Evolutionary conservation across 2,113 vertebrate species (phyloP).

Genomic region (Marcusenius ussheri): DNA sequence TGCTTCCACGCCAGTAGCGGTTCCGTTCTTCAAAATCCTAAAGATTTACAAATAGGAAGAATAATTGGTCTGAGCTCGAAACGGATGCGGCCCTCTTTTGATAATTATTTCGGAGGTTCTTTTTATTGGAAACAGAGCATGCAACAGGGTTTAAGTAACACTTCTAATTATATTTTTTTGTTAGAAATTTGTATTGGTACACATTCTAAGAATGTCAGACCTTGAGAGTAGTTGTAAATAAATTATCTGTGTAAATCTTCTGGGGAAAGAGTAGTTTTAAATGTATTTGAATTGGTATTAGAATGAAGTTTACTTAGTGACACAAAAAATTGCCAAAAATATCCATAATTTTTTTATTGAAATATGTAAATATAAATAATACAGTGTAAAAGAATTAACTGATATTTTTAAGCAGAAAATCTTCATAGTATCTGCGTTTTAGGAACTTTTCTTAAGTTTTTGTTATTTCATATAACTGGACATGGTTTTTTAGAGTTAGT

Average conservation of each 20-base stretch:
- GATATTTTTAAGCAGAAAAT: slow-evolving; percentile 55
- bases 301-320: background rate
- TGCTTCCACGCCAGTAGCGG: slow-evolving; percentile 82
- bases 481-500: background rate
- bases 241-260: slow-evolving; percentile 7
- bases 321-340: background rate
- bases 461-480: background rate
- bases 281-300: background rate
- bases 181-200: slow-evolving; percentile 23
- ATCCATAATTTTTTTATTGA: background rate
- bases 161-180: slow-evolving; percentile 31
- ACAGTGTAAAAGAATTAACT: background rate
- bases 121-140: slow-evolving; percentile 38
- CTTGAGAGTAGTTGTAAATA: slow-evolving; percentile 20
- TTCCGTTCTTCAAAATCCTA: slow-evolving; percentile 60
- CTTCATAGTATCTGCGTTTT: slow-evolving; percentile 23
- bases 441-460: background rate
- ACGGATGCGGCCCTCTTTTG: slow-evolving; percentile 37
- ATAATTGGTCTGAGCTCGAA: slow-evolving; percentile 59
- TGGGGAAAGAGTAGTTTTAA: background rate
- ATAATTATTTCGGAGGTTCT: slow-evolving; percentile 29
- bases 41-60: slow-evolving; percentile 73
- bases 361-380: slow-evolving; percentile 20
- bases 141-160: slow-evolving; percentile 21
- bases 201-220: background rate